Evolutionary conservation across 2,888 invertebrate genomes (phyloP), one percentile per base, ranked within the genome.

Genomic region (Dicyrtomina minuta): DNA sequence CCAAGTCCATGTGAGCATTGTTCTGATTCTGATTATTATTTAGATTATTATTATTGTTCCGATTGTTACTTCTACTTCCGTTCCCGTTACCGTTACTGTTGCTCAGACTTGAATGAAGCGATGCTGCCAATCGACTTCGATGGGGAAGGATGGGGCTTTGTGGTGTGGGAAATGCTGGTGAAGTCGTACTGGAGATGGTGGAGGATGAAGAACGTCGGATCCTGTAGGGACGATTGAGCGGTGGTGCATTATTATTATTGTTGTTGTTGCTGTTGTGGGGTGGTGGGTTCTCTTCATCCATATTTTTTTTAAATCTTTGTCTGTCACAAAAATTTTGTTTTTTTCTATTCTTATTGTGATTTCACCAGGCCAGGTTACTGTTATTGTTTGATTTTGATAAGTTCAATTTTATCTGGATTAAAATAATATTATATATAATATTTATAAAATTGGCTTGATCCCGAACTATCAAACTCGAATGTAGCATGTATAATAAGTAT

Each of bases 171-270:
- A 71, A 74, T 64, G 70, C 71, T 43, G 75, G 73, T 55, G 74
- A 74, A 27, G 78, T 78, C 65, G 78, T 78, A 70, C 77, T 77
- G 27, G 78, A 77, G 49, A 78, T 78, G 39, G 77, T 71, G 44
- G 75, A 76, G 15, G 75, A 70, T 17, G 77, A 77, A n/a, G 78
- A 70, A 13, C 78, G 75, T 33, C 78, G 73, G 5, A 74, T 74
- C 59, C 75, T 60, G 53, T 70, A 71, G 4, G 72, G 72, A 15
- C 73, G 77, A 68, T 66, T 72, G n/a, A 71, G 69, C 6, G 75
- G 72, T 56, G 71, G 71, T n/a, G n/a, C n/a, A n/a, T n/a, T n/a
- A n/a, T n/a, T n/a, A n/a, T n/a, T n/a, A n/a, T n/a, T n/a, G n/a
- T n/a, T n/a, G n/a, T n/a, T n/a, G n/a, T n/a, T n/a, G n/a, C n/a